Evolutionary conservation across 2,888 invertebrate species (phyloP), one percentile per base, ranked within the genome.

Genomic region (Lepidocyrtinus sp.): DNA sequence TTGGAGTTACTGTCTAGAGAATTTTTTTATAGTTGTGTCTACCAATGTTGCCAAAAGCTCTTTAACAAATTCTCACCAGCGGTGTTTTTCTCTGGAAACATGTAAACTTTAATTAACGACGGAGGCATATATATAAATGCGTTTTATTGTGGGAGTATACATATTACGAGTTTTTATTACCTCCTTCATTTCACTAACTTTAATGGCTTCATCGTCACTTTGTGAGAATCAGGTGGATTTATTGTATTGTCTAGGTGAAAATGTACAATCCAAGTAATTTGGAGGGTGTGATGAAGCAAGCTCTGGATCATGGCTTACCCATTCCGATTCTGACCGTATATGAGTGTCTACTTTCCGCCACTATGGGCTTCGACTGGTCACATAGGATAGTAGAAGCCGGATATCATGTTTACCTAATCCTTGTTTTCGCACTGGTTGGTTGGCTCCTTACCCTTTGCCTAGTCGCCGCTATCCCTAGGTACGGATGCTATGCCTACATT

Each of bases 391-490:
- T 85, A 7, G 85, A 86, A 67, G 85, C 85, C 9, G 86, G 86
- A 25, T 86, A 85, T 59, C 86, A 86, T 74, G 82, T 79, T 46
- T 83, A 80, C 73, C 36, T 85, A 21, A 77, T 83, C 71, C 68
- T 84, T 2, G 75, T 83, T 1, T 84, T 83, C 72, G 83, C 85
- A 21, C 74, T 85, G 12, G 71, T 81, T 17, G 85, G 71, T 3
- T 86, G 86, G 86, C 76, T 83, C 26, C 7, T 81, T 1, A 69
- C 82, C 0, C 36, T 76, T 7, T 17, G 85, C 1, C 62, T 86
- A 19, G 81, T 85, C 2, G 86, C 85, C n/a, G 79, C 79, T 2
- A 85, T 86, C 63, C 86, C 86, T n/a, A 69, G 85, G 24, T 86
- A 85, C 78, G 83, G 84, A 67, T 81, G 75, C 64, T 86, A 83